These are phyloP conservation scores for Cheilosia scutellata DNA, from an alignment of 2,888 invertebrate genomes.

Conservation along the genomic window DNA sequence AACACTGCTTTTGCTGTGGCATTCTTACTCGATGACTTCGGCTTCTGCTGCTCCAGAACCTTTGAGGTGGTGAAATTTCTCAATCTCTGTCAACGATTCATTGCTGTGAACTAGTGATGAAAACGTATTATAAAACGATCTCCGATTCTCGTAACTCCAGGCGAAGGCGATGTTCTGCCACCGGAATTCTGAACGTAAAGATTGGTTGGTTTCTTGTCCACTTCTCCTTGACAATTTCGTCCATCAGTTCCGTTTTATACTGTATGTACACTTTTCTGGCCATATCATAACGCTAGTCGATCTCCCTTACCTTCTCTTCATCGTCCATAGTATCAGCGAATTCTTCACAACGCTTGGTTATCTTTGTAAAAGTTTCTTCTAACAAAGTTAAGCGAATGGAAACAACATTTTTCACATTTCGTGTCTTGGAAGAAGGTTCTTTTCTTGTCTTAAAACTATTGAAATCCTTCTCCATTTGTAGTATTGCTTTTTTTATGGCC, in stretches of 20 bases:
- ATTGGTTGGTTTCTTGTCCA: constrained; percentile 1
- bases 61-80: constrained; percentile 23
- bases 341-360: constrained; percentile 7
- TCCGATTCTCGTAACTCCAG: constrained; percentile 8
- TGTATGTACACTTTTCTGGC: constrained; percentile 10
- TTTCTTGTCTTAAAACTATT: too few species aligned
- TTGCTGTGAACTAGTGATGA: constrained; percentile 5
- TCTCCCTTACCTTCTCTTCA: constrained; percentile 15
- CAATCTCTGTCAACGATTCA: constrained; percentile 7
- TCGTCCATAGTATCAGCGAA: constrained; percentile 11
- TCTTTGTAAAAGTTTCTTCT: constrained; percentile 9
- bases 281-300: constrained; percentile 3
- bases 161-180: too few species aligned
- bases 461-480: too few species aligned
- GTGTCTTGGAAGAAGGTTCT: too few species aligned
- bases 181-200: constrained; percentile 5
- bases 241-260: constrained; percentile 8
- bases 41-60: too few species aligned
- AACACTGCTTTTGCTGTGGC: too few species aligned
- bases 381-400: constrained; percentile 14
- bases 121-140: constrained; percentile 10
- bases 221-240: constrained; percentile 4
- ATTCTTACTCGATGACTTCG: too few species aligned
- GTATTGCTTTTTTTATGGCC: too few species aligned
- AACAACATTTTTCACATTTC: constrained; percentile 3